Evolutionary conservation across 1,140 invertebrate genomes (phyloP).

Genomic region (Macrocentrus cingulum): DNA sequence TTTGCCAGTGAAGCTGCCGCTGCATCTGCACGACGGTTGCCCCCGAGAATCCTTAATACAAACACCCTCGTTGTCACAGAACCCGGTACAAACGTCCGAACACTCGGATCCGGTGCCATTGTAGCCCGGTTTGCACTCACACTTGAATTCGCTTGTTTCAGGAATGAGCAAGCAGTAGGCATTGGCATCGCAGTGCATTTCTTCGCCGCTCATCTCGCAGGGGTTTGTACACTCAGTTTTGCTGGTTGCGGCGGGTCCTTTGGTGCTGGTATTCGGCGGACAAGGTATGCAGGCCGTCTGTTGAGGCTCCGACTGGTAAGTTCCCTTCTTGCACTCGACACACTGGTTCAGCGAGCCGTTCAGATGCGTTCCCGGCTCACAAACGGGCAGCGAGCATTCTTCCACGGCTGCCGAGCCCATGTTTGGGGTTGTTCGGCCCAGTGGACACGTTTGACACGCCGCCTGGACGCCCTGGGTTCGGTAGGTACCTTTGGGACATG

Average conservation of each 20-base stretch:
- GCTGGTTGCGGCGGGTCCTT: conserved; percentile 73
- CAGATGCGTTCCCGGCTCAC: conserved; percentile 80
- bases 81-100: conserved; percentile 82
- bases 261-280: conserved; percentile 90
- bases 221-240: conserved; percentile 89
- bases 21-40: conserved; percentile 83
- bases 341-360: conserved; percentile 85
- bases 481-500: conserved; percentile 89
- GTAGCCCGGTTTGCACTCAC: conserved; percentile 92
- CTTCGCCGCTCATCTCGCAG: conserved; percentile 81
- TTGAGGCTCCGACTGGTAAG: conserved; percentile 88
- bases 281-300: conserved; percentile 87
- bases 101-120: conserved; percentile 84
- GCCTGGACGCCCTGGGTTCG: conserved; percentile 85
- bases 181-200: conserved; percentile 84
- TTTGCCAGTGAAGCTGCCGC: conserved; percentile 89
- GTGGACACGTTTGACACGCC: conserved; percentile 84
- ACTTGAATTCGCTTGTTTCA: conserved; percentile 85
- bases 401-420: conserved; percentile 80
- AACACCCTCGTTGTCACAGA: conserved; percentile 88
- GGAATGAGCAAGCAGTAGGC: conserved; percentile 85
- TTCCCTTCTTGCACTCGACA: conserved; percentile 85
- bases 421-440: conserved; percentile 84
- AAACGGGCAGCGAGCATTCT: conserved; percentile 90
- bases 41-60: conserved; percentile 85